Conservation (phyloP, 2,113 vertebrate species). For the Hippolais icterina region DNA sequence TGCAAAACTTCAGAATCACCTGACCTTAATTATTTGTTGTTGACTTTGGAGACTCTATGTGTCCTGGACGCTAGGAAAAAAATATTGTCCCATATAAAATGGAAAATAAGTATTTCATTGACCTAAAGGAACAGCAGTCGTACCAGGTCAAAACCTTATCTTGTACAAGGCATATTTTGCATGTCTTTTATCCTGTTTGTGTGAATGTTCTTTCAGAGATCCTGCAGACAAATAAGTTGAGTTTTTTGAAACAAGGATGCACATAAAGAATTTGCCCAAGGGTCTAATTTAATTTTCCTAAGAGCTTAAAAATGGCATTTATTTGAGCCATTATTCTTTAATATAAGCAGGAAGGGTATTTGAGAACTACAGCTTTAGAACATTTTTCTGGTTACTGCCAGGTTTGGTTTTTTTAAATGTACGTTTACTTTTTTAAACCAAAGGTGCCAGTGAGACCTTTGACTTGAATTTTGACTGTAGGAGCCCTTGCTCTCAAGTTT, state of each 20-base stretch:
- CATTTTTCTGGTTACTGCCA: not conserved
- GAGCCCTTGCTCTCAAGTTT: not conserved
- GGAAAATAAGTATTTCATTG: not conserved
- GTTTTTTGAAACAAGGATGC: not conserved
- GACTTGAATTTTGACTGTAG: not conserved
- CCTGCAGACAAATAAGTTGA: fast-evolving
- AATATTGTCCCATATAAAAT: not conserved
- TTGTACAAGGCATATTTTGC: not conserved
- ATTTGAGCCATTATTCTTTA: not conserved
- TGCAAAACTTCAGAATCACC: conserved; percentile 27
- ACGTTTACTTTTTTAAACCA: not conserved
- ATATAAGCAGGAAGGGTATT: not conserved
- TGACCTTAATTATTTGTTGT: not conserved
- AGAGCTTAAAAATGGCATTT: not conserved
- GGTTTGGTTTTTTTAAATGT: not conserved
- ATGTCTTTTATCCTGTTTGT: not conserved
- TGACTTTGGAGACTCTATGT: not conserved
- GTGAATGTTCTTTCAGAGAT: not conserved
- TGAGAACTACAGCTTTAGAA: not conserved
- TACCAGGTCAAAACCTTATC: not conserved
- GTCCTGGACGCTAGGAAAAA: not conserved
- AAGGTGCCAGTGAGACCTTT: not conserved
- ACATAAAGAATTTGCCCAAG: not conserved
- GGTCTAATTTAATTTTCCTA: not conserved
- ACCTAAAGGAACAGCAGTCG: not conserved